Evolutionary conservation across 1,140 invertebrate species (phyloP).

Genomic region (Panagrolaimus sp.): DNA sequence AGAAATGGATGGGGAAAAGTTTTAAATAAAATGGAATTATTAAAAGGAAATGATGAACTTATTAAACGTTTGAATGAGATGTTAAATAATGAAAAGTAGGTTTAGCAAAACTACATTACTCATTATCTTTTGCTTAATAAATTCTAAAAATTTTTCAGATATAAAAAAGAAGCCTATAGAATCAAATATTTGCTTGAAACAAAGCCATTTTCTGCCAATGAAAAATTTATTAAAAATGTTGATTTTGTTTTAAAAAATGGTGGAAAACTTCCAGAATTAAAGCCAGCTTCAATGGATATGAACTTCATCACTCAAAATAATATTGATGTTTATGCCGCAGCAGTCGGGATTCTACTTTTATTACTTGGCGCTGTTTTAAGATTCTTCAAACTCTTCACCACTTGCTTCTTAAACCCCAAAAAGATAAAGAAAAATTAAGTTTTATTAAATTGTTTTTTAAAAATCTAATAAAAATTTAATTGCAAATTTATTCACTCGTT

Average conservation of each 20-base stretch:
- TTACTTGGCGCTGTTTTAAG: too few relatives aligned
- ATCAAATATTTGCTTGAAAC: conserved; percentile 17
- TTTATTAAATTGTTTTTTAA: too few relatives aligned
- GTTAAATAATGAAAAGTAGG: conserved; percentile 29
- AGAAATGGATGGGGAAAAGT: conserved; percentile 34
- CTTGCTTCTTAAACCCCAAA: too few relatives aligned
- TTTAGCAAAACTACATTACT: too few relatives aligned
- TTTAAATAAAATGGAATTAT: conserved; percentile 26
- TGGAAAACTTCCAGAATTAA: conserved; percentile 1
- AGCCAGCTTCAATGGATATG: not conserved
- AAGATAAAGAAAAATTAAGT: too few relatives aligned
- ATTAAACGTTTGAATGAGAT: conserved; percentile 20
- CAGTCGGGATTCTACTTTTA: too few relatives aligned
- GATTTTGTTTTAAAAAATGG: not conserved
- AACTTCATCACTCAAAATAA: not conserved
- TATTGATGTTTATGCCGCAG: not conserved
- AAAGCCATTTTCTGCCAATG: conserved; percentile 29
- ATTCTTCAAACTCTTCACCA: too few relatives aligned
- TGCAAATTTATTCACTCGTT: too few relatives aligned
- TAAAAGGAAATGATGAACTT: conserved; percentile 13
- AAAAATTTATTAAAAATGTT: conserved; percentile 19
- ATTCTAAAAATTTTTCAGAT: conserved; percentile 20
- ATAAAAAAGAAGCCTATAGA: conserved; percentile 18
- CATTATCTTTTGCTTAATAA: too few relatives aligned
- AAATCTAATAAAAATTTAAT: too few relatives aligned